Conservation (phyloP, 2,113 vertebrate species). For the Capreolus pygargus region DNA sequence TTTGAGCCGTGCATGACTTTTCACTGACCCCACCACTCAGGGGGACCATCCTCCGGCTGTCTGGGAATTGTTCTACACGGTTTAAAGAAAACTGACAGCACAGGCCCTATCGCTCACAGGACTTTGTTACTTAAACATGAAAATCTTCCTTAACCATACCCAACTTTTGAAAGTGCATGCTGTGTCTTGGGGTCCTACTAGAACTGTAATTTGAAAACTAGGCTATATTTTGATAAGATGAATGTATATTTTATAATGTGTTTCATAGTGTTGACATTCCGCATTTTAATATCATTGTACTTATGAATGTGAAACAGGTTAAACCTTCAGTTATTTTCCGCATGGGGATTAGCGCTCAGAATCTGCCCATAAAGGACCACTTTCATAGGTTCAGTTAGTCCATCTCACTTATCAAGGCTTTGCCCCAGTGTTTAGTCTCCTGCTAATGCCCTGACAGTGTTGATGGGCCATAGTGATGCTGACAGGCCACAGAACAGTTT, state of each 20-base stretch:
- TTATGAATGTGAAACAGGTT: background rate
- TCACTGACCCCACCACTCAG: constrained; percentile 2
- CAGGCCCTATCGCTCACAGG: constrained; percentile 25
- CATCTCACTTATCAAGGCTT: constrained; percentile 31
- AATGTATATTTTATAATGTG: background rate
- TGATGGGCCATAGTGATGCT: constrained; percentile 55
- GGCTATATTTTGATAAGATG: background rate
- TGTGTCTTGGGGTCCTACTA: background rate
- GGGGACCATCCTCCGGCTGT: background rate
- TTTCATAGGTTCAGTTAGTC: background rate
- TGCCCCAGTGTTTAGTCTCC: constrained; percentile 66
- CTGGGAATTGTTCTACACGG: constrained; percentile 10
- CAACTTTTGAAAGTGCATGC: background rate
- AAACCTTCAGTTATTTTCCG: background rate
- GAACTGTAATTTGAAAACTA: background rate
- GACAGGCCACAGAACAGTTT: constrained; percentile 61
- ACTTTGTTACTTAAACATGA: constrained; percentile 32
- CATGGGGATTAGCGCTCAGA: background rate
- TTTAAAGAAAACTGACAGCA: constrained; percentile 59
- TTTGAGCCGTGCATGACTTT: constrained; percentile 50
- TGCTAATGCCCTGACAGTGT: constrained; percentile 40
- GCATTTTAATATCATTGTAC: background rate
- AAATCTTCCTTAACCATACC: constrained; percentile 31
- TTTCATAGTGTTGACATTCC: background rate
- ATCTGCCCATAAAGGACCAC: background rate